Percentiles rank a stretch among this genome's conserved stretches.
Conservation (phyloP, 2,113 vertebrate species). For the Smithornis capensis region DNA sequence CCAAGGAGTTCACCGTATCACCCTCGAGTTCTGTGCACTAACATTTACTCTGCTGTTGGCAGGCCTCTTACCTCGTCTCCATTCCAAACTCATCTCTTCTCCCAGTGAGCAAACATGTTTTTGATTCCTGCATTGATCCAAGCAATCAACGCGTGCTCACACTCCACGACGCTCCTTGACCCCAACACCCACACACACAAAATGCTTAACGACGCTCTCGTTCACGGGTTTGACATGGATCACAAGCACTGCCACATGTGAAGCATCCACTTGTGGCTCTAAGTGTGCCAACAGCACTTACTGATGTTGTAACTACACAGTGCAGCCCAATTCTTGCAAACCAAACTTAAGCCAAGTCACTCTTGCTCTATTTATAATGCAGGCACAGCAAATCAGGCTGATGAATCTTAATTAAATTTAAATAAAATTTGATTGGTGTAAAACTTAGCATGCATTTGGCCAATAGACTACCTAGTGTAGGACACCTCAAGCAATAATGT, state of each 20-base stretch:
- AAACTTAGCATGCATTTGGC: not conserved
- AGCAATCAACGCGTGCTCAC: not conserved
- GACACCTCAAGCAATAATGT: not conserved
- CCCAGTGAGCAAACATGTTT: not conserved
- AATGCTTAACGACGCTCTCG: fast-evolving
- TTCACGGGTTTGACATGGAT: not conserved
- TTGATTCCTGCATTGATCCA: not conserved
- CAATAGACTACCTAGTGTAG: not conserved
- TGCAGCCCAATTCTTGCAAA: not conserved
- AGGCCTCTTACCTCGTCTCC: not conserved
- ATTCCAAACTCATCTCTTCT: not conserved
- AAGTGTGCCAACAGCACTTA: not conserved
- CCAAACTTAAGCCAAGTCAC: not conserved
- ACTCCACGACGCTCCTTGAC: not conserved
- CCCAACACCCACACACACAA: not conserved
- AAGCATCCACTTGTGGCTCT: not conserved
- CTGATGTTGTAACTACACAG: not conserved
- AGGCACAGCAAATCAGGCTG: not conserved
- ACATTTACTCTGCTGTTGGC: not conserved
- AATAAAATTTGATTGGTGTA: not conserved
- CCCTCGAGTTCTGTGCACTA: not conserved
- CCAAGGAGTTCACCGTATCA: not conserved
- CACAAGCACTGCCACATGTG: not conserved
- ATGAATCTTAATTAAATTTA: slow-evolving; percentile 8
- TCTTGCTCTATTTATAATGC: not conserved